Evolutionary conservation across 2,113 vertebrate genomes (phyloP).

Genomic region (Excalfactoria chinensis): DNA sequence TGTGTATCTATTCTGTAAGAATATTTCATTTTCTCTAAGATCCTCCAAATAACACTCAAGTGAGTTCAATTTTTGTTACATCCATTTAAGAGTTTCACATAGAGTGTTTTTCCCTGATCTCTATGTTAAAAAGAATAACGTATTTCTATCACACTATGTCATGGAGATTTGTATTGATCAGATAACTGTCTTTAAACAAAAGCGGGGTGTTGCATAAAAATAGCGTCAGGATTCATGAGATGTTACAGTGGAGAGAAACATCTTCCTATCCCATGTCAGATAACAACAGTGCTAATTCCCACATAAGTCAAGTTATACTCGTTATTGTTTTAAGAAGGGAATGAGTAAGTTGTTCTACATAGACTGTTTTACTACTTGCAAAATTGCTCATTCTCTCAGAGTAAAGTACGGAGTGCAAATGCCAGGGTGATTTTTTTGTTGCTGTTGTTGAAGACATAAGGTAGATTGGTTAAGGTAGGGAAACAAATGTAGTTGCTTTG

Average conservation of each 20-base stretch:
- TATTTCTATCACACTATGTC: background rate
- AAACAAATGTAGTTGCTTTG: conserved; percentile 80
- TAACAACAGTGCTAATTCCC: background rate
- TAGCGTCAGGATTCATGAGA: background rate
- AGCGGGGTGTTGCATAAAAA: background rate
- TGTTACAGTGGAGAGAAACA: background rate
- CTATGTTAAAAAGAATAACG: background rate
- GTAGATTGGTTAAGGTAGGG: conserved; percentile 74
- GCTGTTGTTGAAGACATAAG: conserved; percentile 60
- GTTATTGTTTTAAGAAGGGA: conserved; percentile 1
- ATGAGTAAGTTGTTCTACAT: conserved; percentile 76
- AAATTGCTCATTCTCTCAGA: conserved; percentile 63
- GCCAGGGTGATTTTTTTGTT: conserved; percentile 72
- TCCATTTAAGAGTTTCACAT: conserved; percentile 52
- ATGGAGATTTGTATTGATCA: background rate
- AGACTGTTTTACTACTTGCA: conserved; percentile 67
- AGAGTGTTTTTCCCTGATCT: conserved; percentile 66
- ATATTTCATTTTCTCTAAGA: background rate
- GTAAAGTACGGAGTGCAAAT: conserved; percentile 73
- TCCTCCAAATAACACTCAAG: background rate
- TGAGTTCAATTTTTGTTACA: background rate
- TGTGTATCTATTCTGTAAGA: background rate
- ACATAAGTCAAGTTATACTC: conserved; percentile 17
- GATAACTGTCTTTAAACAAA: background rate
- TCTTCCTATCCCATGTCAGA: background rate